Conservation (phyloP, 1,140 invertebrate genomes). For the Aphelenchoides fujianensis region DNA sequence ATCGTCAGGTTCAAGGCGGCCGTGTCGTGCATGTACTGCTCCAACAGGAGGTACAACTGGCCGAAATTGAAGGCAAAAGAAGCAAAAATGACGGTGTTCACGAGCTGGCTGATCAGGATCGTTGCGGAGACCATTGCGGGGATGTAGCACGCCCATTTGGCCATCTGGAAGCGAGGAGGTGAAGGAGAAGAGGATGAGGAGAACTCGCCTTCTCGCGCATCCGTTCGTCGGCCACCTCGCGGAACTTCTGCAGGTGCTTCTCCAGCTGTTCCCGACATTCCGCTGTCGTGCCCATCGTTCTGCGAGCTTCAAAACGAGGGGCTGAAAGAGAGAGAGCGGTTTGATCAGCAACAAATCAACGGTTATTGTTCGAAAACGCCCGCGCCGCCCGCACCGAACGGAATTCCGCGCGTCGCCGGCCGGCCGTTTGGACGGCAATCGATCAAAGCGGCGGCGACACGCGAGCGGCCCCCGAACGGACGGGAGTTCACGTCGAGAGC, state of each 20-base stretch:
- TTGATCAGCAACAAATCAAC: too few relatives aligned
- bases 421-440: too few relatives aligned
- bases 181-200: too few relatives aligned
- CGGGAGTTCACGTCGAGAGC: too few relatives aligned
- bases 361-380: too few relatives aligned
- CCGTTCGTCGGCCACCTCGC: conserved; percentile 51
- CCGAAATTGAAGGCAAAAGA: conserved; percentile 54
- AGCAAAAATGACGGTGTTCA: conserved; percentile 53
- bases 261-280: conserved; percentile 50
- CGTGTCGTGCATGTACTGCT: conserved; percentile 50
- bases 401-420: too few relatives aligned
- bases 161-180: conserved; percentile 43
- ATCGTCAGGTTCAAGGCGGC: conserved; percentile 47
- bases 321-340: background rate
- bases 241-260: conserved; percentile 49
- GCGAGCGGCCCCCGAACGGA: too few relatives aligned
- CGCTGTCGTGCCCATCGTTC: conserved; percentile 50
- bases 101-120: conserved; percentile 50
- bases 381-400: too few relatives aligned
- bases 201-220: conserved; percentile 50
- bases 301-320: background rate
- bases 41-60: conserved; percentile 47
- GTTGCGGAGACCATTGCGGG: conserved; percentile 51
- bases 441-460: too few relatives aligned
- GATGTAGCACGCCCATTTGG: conserved; percentile 45